Evolutionary conservation across 2,888 invertebrate species (phyloP).

Genomic region (Esperia sulphurella): DNA sequence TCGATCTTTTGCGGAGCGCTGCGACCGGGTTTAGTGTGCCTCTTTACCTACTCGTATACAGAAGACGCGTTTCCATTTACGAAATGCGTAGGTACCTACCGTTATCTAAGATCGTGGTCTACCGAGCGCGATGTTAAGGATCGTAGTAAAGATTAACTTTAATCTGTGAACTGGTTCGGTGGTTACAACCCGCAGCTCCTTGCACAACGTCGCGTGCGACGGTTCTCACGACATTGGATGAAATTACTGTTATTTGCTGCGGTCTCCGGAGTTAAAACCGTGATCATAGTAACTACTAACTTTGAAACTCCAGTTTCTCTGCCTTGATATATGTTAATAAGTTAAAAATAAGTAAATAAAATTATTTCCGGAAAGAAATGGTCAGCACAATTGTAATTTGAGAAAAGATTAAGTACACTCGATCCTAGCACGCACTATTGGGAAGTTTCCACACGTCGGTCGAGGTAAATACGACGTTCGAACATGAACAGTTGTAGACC

Average conservation of each 20-base stretch:
- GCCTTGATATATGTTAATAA: too few species aligned
- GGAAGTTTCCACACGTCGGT: too few species aligned
- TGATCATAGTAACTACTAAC: conserved; percentile 27
- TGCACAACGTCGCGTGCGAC: conserved; percentile 40
- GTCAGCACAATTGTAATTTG: too few species aligned
- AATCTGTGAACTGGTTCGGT: conserved; percentile 69
- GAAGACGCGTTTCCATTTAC: conserved; percentile 4
- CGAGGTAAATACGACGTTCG: too few species aligned
- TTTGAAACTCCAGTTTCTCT: neutral
- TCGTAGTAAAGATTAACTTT: conserved; percentile 56
- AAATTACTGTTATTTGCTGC: conserved; percentile 65
- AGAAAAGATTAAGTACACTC: too few species aligned
- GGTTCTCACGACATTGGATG: conserved; percentile 73
- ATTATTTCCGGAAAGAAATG: too few species aligned
- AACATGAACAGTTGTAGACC: too few species aligned
- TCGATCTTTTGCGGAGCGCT: too few species aligned
- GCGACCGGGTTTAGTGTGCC: too few species aligned
- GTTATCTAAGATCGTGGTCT: conserved; percentile 44
- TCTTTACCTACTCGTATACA: too few species aligned
- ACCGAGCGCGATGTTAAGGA: conserved; percentile 49
- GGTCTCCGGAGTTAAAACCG: conserved; percentile 26
- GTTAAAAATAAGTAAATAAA: too few species aligned
- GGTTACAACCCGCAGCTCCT: conserved; percentile 32
- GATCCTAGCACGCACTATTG: too few species aligned
- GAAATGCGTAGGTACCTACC: conserved; percentile 18